Conservation (phyloP, 2,113 vertebrate genomes). For the Vombatus ursinus region DNA sequence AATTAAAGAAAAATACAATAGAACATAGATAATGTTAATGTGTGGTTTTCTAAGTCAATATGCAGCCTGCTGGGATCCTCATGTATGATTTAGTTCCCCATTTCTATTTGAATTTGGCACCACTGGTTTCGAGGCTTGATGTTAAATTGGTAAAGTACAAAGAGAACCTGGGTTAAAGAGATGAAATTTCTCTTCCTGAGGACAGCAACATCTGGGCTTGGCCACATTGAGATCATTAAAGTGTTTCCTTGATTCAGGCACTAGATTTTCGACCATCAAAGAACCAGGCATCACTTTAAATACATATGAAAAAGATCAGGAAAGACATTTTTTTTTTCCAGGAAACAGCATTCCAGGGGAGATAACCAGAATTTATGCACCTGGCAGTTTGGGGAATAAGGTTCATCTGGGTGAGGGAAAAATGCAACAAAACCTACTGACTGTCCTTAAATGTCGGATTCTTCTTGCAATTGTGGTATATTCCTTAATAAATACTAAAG, state of each 20-base stretch:
- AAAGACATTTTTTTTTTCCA: conserved; percentile 40
- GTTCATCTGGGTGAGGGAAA: not conserved
- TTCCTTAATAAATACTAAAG: not conserved
- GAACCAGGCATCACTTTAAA: conserved; percentile 39
- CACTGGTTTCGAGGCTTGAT: not conserved
- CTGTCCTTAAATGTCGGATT: conserved; percentile 8
- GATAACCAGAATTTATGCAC: conserved; percentile 21
- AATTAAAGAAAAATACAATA: not conserved
- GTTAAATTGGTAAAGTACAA: not conserved
- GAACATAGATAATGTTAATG: not conserved
- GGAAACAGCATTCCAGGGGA: conserved; percentile 16
- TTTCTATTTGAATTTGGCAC: not conserved
- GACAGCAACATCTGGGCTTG: not conserved
- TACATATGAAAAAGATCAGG: conserved; percentile 47
- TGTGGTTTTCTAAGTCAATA: not conserved
- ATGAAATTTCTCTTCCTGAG: conserved; percentile 2
- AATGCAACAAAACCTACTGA: conserved; percentile 19
- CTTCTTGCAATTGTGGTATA: conserved; percentile 42
- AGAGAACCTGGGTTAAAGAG: not conserved
- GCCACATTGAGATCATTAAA: not conserved
- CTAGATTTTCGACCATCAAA: conserved; percentile 45
- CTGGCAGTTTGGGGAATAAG: conserved; percentile 29
- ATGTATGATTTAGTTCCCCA: not conserved
- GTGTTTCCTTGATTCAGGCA: conserved; percentile 26
- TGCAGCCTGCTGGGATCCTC: not conserved